phyloP scores from a whole-genome alignment of 92 coral and sea anemone genomes.

The Scolanthus callimorphus region DNA sequence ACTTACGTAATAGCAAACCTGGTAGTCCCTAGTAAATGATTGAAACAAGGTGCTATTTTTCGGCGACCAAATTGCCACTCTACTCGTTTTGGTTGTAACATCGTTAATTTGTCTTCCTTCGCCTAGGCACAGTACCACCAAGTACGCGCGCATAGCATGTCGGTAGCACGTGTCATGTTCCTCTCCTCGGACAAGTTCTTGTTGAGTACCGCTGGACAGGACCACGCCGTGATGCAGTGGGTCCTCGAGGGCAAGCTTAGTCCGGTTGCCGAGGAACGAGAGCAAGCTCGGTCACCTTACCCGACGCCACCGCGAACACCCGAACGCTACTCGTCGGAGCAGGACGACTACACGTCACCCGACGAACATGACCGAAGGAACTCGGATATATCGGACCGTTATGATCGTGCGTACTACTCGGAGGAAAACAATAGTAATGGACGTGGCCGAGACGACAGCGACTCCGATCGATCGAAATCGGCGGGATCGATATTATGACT shows the following conservation, averaged over 20 bases:
- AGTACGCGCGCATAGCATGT: conserved; percentile 83
- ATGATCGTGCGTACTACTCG: neutral
- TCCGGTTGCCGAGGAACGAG: conserved; percentile 44
- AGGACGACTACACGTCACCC: neutral
- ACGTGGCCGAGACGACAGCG: no score
- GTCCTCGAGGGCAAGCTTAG: conserved; percentile 50
- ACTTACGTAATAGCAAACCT: no score
- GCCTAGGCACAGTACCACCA: conserved; percentile 80
- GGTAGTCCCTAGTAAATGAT: no score
- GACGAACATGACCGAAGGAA: neutral
- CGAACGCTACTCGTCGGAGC: neutral
- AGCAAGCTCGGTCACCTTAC: no score
- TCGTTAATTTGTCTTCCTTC: no score
- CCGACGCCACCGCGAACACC: neutral
- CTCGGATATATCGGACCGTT: neutral
- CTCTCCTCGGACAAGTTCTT: conserved; percentile 68
- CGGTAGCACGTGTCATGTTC: conserved; percentile 70
- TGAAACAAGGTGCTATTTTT: no score
- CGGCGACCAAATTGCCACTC: no score
- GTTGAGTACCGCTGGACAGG: conserved; percentile 78
- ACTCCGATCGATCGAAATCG: no score
- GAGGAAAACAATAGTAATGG: no score
- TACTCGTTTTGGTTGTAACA: no score
- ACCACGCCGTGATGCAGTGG: conserved; percentile 84
- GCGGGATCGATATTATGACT: no score